Conservation (phyloP, 2,888 invertebrate genomes). For the Himalopsyche anomala region DNA sequence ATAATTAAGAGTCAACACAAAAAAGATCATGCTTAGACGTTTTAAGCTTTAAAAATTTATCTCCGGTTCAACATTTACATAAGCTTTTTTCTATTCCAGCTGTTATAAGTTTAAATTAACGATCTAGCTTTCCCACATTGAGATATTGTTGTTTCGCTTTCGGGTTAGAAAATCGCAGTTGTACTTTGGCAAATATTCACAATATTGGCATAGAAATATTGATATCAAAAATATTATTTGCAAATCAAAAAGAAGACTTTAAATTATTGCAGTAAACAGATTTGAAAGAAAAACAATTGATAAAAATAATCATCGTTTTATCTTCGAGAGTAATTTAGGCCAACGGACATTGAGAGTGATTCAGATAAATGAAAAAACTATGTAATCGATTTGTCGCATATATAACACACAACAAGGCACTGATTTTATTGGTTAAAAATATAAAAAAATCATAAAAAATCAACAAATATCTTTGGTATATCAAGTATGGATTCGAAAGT, state of each 20-base stretch:
- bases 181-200: slow-evolving; percentile 13
- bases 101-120: too few species aligned
- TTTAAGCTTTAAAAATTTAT: too few species aligned
- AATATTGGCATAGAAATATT: slow-evolving; percentile 9
- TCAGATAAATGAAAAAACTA: slow-evolving; percentile 59
- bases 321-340: not conserved
- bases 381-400: slow-evolving; percentile 57
- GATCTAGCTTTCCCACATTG: not conserved
- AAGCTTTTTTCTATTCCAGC: too few species aligned
- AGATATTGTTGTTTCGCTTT: slow-evolving; percentile 14
- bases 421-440: slow-evolving; percentile 59
- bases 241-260: not conserved
- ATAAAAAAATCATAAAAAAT: slow-evolving; percentile 59
- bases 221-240: not conserved
- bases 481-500: slow-evolving; percentile 52
- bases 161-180: not conserved
- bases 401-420: slow-evolving; percentile 62
- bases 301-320: not conserved
- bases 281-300: not conserved
- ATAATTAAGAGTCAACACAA: too few species aligned
- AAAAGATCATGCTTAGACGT: too few species aligned
- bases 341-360: slow-evolving; percentile 37
- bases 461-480: slow-evolving; percentile 65
- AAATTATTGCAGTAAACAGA: not conserved
- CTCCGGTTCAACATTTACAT: too few species aligned